Base-by-base conservation (phyloP, 2,113 vertebrate species). In the Ailuropoda melanoleuca region DNA sequence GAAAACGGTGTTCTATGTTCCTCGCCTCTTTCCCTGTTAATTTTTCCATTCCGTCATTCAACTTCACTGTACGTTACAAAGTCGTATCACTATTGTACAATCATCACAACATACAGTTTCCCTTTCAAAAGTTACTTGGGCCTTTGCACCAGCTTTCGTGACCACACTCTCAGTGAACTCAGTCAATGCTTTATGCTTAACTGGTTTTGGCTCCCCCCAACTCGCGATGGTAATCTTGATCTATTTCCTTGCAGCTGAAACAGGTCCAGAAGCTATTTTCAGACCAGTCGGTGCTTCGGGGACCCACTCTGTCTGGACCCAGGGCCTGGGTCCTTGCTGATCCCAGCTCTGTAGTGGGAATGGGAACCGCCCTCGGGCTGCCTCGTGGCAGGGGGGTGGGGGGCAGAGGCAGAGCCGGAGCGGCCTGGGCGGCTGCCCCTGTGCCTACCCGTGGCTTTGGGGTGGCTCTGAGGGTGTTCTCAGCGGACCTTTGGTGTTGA, bases 251-350 rank as follows among this genome's bases (percentile, higher is more conserved):
- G 19, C 8, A 34, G 29, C 13, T 4, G 23, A 31, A 31, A 6
- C 12, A 3, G 8, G 50, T 19, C 77, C 46, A 29, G 3, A 10
- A 29, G 55, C 75, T 4, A 3, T 80, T 70, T 88, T 55, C 62
- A 58, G 60, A 94, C 6, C 77, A 23, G 19, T 18, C 0, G 17
- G 29, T 29, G 29, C 14, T 48, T 77, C 26, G 31, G 86, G 50
- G 58, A 0, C 55, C 24, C 7, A n/a, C 39, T 34, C 6, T 55
- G 19, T 64, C 46, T 18, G 23, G 37, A 31, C 23, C 68, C 9
- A 0, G 5, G 23, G 50, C 14, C 62, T 4, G 18, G 3, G 3
- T 48, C 14, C n/a, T 1, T 4, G 15, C 11, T 48, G 66, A 82
- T 39, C 50, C 10, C 11, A 82, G 34, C 1, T 19, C 39, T n/a